These are phyloP conservation scores for Entomyzon cyanotis DNA, from an alignment of 2,113 vertebrate genomes.

Conservation along the genomic window DNA sequence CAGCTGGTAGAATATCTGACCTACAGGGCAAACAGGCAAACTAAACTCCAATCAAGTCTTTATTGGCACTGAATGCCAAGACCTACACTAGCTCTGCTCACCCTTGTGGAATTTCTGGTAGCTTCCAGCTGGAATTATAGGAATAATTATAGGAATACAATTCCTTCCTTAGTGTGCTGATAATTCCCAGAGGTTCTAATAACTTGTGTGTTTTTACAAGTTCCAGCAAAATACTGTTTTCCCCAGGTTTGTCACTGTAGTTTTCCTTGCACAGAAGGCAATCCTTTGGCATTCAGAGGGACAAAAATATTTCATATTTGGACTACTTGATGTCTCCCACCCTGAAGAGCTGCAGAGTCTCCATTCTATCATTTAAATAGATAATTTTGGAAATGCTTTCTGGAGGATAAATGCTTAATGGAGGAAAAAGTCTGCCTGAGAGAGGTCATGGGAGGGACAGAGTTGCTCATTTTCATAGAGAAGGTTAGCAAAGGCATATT, in stretches of 20 bases:
- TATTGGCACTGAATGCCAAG: not conserved
- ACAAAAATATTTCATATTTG: conserved; percentile 7
- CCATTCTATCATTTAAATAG: not conserved
- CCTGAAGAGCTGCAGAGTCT: not conserved
- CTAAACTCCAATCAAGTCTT: not conserved
- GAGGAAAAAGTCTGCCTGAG: not conserved
- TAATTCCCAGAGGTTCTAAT: not conserved
- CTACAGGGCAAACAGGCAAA: conserved; percentile 4
- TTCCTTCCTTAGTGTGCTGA: not conserved
- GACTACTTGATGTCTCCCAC: not conserved
- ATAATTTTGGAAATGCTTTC: not conserved
- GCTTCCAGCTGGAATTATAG: not conserved
- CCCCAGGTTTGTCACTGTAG: conserved; percentile 17
- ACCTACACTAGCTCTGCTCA: not conserved
- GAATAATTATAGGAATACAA: not conserved
- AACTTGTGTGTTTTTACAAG: not conserved
- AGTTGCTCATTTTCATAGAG: not conserved
- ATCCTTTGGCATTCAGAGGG: not conserved
- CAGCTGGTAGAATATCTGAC: not conserved
- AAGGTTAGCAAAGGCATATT: not conserved
- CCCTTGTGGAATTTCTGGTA: not conserved
- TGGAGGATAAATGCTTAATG: not conserved
- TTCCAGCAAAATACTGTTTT: conserved; percentile 30
- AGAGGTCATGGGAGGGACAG: not conserved
- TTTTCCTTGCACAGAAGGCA: not conserved